Conservation (phyloP, 2,888 invertebrate genomes). For the Zygogramma bicolorata region DNA sequence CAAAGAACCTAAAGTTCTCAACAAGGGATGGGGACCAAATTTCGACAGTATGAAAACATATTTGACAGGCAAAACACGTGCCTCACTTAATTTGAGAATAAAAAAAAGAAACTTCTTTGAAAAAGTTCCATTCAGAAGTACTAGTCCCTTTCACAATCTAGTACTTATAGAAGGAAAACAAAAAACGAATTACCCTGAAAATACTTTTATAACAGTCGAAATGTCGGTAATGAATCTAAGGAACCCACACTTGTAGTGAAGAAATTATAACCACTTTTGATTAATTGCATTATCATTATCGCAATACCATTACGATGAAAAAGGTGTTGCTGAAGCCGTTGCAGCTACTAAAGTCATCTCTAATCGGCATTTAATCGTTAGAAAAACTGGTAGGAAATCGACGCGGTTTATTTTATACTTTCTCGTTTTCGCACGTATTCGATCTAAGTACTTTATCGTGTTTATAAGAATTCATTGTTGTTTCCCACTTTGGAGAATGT, state of each 20-base stretch:
- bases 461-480: background rate
- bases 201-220: background rate
- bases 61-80: no score
- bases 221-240: no score
- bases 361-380: conserved; percentile 2
- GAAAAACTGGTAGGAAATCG: background rate
- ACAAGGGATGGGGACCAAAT: no score
- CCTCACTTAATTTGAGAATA: no score
- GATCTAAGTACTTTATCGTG: background rate
- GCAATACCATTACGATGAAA: background rate
- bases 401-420: background rate
- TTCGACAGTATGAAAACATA: no score
- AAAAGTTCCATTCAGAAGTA: no score
- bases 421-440: background rate
- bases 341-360: background rate
- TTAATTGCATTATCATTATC: background rate
- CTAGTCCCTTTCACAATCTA: no score
- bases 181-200: no score
- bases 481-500: background rate
- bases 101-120: no score
- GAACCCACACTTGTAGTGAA: background rate
- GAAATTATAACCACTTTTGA: background rate
- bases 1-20: no score
- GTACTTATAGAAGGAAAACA: no score
- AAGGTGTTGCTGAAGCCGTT: background rate